Evolutionary conservation across 2,888 invertebrate species (phyloP), one percentile per base, ranked within the genome.

Genomic region (Eurytoma adleriae): DNA sequence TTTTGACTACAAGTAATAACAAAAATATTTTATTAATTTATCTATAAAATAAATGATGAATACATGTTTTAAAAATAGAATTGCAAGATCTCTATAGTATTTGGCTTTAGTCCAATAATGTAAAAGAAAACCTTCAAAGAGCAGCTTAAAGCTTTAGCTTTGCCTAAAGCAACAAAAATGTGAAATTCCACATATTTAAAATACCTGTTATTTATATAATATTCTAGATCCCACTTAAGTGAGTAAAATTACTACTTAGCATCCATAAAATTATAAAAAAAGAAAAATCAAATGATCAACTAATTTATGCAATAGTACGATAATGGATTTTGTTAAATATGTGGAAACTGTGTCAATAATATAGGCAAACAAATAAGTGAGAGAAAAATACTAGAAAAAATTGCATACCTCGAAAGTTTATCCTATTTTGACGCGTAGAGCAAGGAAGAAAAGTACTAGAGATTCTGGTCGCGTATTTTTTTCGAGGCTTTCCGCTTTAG

Each of bases 31-130:
- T 13, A 14, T 67, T 61, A 57, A 67, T 57, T 27, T 57, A 52
- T 57, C n/a, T 12, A 14, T 57, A 14, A 50, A 27, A 18, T 50
- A 59, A 48, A 68, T 4, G 27, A 4, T 40, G 12, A 59, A 48
- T 40, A 40, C 40, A 68, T 52, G 61, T 73, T 69, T 73, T 69
- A 69, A 73, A 79, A 79, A 79, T 73, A 73, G 68, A 62, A 57
- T 18, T 50, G 30, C 20, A 75, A 72, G 72, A 70, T 68, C 18
- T 40, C n/a, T 64, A 57, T 48, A 67, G 20, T 12, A 61, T 27
- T 68, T 80, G 80, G 76, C 75, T 20, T 54, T 20, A 16, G 5
- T 59, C 80, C 80, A 80, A 73, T 40, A 40, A 72, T 20, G 5
- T 56, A 68, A 69, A 64, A 7, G 57, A 18, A 71, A 76, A 70